Evolutionary conservation across 35 echinoderm and acorn worm genomes (phyloP), one percentile per base, ranked within the genome.

Genomic region (Eucidaris tribuloides): DNA sequence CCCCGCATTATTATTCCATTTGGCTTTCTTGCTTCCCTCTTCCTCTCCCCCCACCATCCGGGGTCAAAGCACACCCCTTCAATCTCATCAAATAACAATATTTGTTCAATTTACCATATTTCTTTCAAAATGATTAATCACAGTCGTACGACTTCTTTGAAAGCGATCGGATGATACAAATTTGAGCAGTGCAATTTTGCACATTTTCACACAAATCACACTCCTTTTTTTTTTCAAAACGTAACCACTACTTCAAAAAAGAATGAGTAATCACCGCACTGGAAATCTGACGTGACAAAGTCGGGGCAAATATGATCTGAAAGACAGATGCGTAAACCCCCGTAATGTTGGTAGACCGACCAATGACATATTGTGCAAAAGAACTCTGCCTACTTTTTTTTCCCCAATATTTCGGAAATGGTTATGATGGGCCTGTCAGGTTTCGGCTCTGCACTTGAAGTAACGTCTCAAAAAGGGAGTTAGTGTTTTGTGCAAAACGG

Each of bases 301-400:
- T 35, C 14, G 5, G 68, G 41, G 22, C 35, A 32, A 20, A 74
- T n/a, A 74, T 74, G 68, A 74, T 74, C 24, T 41, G 41, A 74
- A 74, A 74, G 37, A 74, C 68, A 74, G 68, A 74, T 74, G 68
- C 68, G n/a, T n/a, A 74, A 23, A 74, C 44, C 35, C 44, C 68
- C 15, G 11, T n/a, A 74, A 2, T 7, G 11, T 33, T 74, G 38
- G 25, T 24, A 36, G 68, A 40, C 68, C 44, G 68, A 74, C 68
- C 38, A 74, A 74, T 74, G 68, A 74, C 37, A 43, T n/a, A n/a
- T n/a, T n/a, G n/a, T n/a, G n/a, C n/a, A n/a, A n/a, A n/a, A n/a
- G 48, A n/a, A 52, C 9, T 52, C 9, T 52, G 48, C 9, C 48
- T 9, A 11, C 9, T 52, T 52, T n/a, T 52, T n/a, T 52, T 52